Base-by-base conservation (phyloP, 2,113 vertebrate genomes). In the Neodontobutis hainanensis region DNA sequence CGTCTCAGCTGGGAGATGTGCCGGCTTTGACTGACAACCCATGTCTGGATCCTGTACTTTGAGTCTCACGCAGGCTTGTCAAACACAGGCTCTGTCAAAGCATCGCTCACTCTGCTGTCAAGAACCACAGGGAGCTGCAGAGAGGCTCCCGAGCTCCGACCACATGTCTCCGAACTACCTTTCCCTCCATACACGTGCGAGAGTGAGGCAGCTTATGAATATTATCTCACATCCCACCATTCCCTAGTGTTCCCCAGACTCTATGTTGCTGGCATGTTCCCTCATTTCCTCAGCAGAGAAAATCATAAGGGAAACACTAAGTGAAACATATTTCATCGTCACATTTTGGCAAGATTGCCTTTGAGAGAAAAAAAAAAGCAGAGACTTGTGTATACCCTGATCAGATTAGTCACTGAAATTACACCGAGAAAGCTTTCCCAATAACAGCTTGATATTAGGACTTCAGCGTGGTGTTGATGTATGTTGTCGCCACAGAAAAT, bases 21-120 rank as follows among this genome's bases (percentile, higher is more conserved):
- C 68, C 52, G 71, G 78, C 78, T 86, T 82, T 90, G 88, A 91
- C 82, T 89, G 88, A 89, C 90, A 88, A 85, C 61, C 85, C 87
- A 78, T 87, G 86, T 89, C 90, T 89, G 88, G 84, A 89, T 87
- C 82, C 86, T 85, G 85, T 88, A 87, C 84, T 89, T 79, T 81
- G 77, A 87, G 84, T 87, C 82, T 88, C 73, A 64, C 77, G 82
- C 78, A 66, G 83, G 46, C 85, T 80, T 87, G 88, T 90, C 90
- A 88, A 88, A 88, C 90, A 88, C 19, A 49, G 84, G 73, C 78
- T 82, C 70, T 80, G 85, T 90, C 88, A 89, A 86, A 87, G 85
- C 86, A 73, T 81, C 85, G 65, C 67, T 87, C 86, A 81, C 77
- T 87, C 84, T 59, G 65, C 83, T 80, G 83, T 85, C 88, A 77